A percentile compares a stretch with the other conserved stretches of the same genome.
Evolutionary conservation across 2,888 invertebrate species (phyloP).

Genomic region (Nymphalis c-album): DNA sequence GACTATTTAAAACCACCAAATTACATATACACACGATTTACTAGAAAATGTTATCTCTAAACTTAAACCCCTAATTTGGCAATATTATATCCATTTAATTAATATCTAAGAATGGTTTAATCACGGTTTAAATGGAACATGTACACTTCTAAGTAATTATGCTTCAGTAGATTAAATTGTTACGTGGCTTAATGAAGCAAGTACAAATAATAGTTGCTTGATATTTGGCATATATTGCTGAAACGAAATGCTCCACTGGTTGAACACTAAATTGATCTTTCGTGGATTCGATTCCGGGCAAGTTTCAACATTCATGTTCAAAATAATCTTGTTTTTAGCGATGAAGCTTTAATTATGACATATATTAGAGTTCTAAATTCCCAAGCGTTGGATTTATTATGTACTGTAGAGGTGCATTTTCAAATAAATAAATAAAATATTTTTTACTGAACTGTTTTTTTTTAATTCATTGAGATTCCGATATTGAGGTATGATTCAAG

Average conservation of each 20-base stretch:
- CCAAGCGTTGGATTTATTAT: no score
- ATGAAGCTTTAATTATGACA: no score
- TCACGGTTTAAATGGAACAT: constrained; percentile 14
- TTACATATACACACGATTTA: background rate
- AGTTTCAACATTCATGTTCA: no score
- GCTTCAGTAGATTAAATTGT: constrained; percentile 35
- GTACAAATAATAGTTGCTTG: constrained; percentile 29
- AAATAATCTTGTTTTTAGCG: no score
- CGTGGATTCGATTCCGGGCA: no score
- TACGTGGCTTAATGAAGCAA: constrained; percentile 36
- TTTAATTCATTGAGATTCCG: no score
- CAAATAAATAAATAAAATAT: no score
- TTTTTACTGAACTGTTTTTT: no score
- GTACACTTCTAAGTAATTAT: constrained; percentile 32
- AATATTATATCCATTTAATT: constrained; percentile 19
- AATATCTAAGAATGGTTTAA: constrained; percentile 17
- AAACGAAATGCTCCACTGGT: no score
- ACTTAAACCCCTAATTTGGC: constrained; percentile 7
- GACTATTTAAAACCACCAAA: background rate
- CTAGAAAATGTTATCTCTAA: constrained; percentile 4
- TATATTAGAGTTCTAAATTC: no score
- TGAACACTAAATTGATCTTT: background rate
- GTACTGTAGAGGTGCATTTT: no score
- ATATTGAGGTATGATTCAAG: no score
- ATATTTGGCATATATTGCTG: constrained; percentile 4